These are phyloP conservation scores for Macrosteles quadrilineatus DNA, from an alignment of 1,140 invertebrate genomes.

Conservation along the genomic window DNA sequence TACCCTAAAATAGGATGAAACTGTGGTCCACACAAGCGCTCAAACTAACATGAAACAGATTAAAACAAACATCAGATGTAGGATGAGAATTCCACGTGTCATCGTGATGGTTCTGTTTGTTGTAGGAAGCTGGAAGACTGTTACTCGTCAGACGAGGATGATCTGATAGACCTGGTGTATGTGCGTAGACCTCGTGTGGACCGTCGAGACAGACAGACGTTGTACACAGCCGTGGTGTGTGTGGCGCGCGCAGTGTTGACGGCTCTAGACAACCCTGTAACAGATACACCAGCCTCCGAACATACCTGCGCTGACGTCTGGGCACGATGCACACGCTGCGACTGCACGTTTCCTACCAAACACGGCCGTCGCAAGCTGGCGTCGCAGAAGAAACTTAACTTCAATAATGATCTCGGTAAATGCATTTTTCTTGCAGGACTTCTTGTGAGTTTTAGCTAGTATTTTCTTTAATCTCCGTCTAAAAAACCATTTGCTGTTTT, in stretches of 20 bases:
- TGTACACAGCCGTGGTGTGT: background rate
- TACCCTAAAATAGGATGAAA: no score
- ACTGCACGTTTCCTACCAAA: slow-evolving; percentile 1
- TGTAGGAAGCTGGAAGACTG: background rate
- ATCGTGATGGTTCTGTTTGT: no score
- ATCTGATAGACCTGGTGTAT: background rate
- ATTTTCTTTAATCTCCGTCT: no score
- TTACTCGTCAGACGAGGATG: slow-evolving; percentile 19
- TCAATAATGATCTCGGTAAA: no score
- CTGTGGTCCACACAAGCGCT: no score
- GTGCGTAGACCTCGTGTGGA: background rate
- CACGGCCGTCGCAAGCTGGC: background rate
- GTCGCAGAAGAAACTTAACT: slow-evolving; percentile 8
- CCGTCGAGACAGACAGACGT: background rate
- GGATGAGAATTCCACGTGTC: no score
- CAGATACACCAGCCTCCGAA: background rate
- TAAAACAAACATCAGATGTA: no score
- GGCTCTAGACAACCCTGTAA: background rate
- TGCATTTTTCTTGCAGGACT: no score
- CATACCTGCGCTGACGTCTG: background rate
- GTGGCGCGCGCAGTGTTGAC: background rate
- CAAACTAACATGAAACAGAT: no score
- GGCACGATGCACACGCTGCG: background rate
- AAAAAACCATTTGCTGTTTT: no score
- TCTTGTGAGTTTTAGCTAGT: no score